A percentile compares a stretch with the other conserved stretches of the same genome.
Evolutionary conservation across 2,797 vertebrate genomes (phyloP).

Genomic region (Tamandua tetradactyla): DNA sequence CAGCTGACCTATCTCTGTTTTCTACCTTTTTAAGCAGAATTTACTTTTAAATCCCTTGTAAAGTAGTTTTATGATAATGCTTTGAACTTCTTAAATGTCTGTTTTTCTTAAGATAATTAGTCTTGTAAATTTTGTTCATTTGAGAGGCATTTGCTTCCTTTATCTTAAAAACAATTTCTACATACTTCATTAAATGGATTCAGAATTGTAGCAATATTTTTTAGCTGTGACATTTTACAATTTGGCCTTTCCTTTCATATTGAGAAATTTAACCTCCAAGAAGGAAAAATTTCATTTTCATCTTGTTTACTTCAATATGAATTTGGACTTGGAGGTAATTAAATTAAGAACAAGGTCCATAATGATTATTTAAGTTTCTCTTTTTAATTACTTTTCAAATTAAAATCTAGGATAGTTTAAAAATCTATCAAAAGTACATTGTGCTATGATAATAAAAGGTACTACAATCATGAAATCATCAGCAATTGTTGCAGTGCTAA

Average conservation of each 20-base stretch:
- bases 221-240: neutral
- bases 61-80: neutral
- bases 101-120: neutral
- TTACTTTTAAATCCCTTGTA: neutral
- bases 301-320: slow-evolving; percentile 3
- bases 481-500: neutral
- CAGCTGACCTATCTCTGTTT: neutral
- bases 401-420: neutral
- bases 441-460: neutral
- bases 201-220: neutral
- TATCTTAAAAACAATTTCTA: slow-evolving; percentile 1
- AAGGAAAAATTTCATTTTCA: slow-evolving; percentile 8
- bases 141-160: slow-evolving; percentile 9
- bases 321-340: slow-evolving; percentile 37
- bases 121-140: neutral
- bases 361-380: slow-evolving; percentile 1
- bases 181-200: neutral
- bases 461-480: slow-evolving; percentile 10
- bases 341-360: slow-evolving; percentile 22
- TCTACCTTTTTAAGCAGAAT: slow-evolving; percentile 12
- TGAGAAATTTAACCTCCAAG: neutral
- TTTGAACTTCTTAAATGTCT: neutral
- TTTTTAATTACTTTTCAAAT: slow-evolving; percentile 48
- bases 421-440: neutral
- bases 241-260: slow-evolving; percentile 17